phyloP scores from a whole-genome alignment of 2,797 vertebrate species.

The Halcyon badia region DNA sequence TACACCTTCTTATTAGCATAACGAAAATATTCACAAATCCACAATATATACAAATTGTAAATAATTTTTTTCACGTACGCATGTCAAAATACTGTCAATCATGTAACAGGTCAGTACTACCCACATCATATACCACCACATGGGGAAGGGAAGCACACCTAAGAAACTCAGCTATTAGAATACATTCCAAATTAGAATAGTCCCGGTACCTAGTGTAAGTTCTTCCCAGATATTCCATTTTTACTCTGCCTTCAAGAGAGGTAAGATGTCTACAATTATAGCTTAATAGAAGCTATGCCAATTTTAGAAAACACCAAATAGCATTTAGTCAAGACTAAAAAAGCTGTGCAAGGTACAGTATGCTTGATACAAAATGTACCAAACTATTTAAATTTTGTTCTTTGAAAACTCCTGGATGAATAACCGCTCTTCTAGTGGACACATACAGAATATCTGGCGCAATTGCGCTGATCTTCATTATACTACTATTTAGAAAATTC shows the following conservation, averaged over 20 bases:
- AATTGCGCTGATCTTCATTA: background rate
- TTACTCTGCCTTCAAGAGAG: background rate
- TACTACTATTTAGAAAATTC: background rate
- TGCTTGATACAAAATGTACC: background rate
- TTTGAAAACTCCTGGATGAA: background rate
- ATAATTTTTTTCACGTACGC: background rate
- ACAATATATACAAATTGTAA: background rate
- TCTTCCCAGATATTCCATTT: background rate
- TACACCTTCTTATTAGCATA: background rate
- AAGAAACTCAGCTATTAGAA: background rate
- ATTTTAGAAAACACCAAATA: background rate
- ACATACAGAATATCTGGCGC: fast-evolving
- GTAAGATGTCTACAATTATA: background rate
- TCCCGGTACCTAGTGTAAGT: fast-evolving
- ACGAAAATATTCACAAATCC: background rate
- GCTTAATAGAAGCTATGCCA: background rate
- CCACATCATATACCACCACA: background rate
- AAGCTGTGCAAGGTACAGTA: background rate
- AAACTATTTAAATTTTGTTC: background rate
- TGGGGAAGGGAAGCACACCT: fast-evolving
- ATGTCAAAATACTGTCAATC: background rate
- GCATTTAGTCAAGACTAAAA: background rate
- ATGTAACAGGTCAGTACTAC: background rate
- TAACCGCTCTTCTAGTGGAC: background rate
- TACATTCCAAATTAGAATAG: background rate